Evolutionary conservation across 2,888 invertebrate genomes (phyloP).

Genomic region (Parnassius apollo): DNA sequence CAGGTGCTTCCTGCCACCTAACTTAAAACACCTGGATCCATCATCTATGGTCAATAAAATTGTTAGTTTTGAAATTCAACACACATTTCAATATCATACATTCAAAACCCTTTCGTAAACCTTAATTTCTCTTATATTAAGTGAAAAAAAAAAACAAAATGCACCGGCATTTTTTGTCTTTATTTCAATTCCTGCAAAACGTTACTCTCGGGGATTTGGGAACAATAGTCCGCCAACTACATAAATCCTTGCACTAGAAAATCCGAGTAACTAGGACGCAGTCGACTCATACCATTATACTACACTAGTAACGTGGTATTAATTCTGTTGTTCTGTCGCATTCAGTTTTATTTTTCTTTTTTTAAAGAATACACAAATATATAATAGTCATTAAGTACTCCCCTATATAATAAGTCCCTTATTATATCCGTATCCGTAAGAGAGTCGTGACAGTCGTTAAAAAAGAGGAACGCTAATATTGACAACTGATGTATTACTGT

Average conservation of each 20-base stretch:
- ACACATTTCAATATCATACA: too few species aligned
- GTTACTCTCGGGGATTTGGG: conserved; percentile 6
- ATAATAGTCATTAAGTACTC: not conserved
- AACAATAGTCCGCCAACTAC: conserved; percentile 23
- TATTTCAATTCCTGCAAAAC: conserved; percentile 14
- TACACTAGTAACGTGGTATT: not conserved
- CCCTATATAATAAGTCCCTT: too few species aligned
- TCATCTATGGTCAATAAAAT: too few species aligned
- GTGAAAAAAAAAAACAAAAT: too few species aligned
- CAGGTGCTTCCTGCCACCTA: too few species aligned
- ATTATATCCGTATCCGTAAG: not conserved
- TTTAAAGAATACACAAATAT: too few species aligned
- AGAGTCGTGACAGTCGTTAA: not conserved
- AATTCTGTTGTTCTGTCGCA: conserved; percentile 2
- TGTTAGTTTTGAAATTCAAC: too few species aligned
- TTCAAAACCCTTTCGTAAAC: too few species aligned
- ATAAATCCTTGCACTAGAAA: conserved; percentile 21
- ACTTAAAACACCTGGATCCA: too few species aligned
- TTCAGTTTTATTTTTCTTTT: not conserved
- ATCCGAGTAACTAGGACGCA: conserved; percentile 22
- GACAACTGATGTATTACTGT: too few species aligned
- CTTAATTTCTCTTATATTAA: too few species aligned
- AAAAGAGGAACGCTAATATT: not conserved
- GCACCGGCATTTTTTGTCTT: too few species aligned
- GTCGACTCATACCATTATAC: conserved; percentile 8